Percentiles rank a stretch among this genome's conserved stretches.
phyloP scores from a whole-genome alignment of 1,140 invertebrate genomes.

The Trissolcus basalis region DNA sequence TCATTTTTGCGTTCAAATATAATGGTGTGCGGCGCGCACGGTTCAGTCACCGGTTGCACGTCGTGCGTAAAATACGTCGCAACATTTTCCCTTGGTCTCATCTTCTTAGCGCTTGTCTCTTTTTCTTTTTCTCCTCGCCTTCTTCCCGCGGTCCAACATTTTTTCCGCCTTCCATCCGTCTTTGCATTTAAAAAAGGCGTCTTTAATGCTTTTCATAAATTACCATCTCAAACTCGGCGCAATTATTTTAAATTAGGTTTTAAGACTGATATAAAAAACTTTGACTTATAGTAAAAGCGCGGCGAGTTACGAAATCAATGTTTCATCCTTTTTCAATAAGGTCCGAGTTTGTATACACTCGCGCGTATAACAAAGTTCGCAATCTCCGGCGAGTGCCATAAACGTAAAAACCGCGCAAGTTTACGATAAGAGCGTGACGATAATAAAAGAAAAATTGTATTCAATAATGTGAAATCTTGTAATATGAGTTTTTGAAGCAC shows the following conservation, averaged over 20 bases:
- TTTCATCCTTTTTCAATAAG: conserved; percentile 45
- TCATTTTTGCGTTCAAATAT: conserved; percentile 39
- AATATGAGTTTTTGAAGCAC: conserved; percentile 38
- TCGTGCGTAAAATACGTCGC: conserved; percentile 33
- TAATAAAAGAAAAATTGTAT: conserved; percentile 51
- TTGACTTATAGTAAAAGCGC: conserved; percentile 31
- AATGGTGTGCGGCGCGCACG: conserved; percentile 17
- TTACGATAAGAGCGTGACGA: conserved; percentile 42
- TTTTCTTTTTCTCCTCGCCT: background rate
- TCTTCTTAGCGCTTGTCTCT: conserved; percentile 4
- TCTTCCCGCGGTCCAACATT: conserved; percentile 1
- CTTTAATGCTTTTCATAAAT: conserved; percentile 37
- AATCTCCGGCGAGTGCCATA: conserved; percentile 14
- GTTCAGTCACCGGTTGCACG: conserved; percentile 34
- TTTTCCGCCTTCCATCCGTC: conserved; percentile 1
- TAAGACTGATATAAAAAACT: conserved; percentile 21
- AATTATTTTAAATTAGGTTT: conserved; percentile 49
- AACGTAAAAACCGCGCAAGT: conserved; percentile 44
- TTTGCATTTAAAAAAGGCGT: conserved; percentile 22
- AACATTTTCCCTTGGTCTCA: conserved; percentile 19
- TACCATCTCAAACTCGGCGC: conserved; percentile 20
- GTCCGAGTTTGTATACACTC: conserved; percentile 33
- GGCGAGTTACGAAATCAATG: conserved; percentile 4
- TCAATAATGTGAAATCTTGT: conserved; percentile 47
- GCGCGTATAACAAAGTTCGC: conserved; percentile 39